Conservation (phyloP, 2,113 vertebrate species). For the Serinus canaria region DNA sequence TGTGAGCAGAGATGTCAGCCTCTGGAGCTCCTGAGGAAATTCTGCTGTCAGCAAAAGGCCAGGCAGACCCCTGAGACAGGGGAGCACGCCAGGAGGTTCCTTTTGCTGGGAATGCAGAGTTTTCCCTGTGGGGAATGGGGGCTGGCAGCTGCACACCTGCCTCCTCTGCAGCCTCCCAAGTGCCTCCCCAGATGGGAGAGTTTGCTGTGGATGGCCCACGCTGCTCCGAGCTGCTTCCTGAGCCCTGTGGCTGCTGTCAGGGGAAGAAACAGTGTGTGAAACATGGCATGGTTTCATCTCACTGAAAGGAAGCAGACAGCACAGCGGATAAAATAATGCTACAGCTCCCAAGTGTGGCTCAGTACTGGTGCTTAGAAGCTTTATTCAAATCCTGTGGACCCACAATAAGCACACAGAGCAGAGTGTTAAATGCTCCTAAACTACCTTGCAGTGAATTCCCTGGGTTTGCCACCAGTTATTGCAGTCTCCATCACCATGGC, state of each 20-base stretch:
- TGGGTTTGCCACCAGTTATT: neutral
- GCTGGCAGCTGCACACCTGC: slow-evolving; percentile 51
- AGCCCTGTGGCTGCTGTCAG: slow-evolving; percentile 55
- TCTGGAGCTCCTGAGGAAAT: slow-evolving; percentile 17
- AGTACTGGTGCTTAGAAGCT: neutral
- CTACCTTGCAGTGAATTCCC: neutral
- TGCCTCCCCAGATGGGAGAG: slow-evolving; percentile 35
- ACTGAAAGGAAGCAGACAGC: slow-evolving; percentile 1
- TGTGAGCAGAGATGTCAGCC: slow-evolving; percentile 30
- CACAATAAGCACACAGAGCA: neutral
- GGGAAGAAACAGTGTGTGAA: slow-evolving; percentile 8
- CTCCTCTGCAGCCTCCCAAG: slow-evolving; percentile 32
- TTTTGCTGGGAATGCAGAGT: slow-evolving; percentile 26
- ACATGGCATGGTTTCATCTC: neutral
- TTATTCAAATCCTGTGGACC: neutral
- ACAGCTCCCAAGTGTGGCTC: neutral
- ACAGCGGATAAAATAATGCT: neutral
- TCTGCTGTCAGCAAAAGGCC: slow-evolving; percentile 52
- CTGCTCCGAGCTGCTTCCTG: neutral
- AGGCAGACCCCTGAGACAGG: neutral
- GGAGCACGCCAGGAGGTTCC: slow-evolving; percentile 9
- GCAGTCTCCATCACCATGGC: neutral
- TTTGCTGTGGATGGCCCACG: slow-evolving; percentile 9
- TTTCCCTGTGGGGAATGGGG: slow-evolving; percentile 30
- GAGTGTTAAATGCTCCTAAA: neutral